Conservation (phyloP, 2,888 invertebrate genomes). For the Oegoconia quadripuncta region DNA sequence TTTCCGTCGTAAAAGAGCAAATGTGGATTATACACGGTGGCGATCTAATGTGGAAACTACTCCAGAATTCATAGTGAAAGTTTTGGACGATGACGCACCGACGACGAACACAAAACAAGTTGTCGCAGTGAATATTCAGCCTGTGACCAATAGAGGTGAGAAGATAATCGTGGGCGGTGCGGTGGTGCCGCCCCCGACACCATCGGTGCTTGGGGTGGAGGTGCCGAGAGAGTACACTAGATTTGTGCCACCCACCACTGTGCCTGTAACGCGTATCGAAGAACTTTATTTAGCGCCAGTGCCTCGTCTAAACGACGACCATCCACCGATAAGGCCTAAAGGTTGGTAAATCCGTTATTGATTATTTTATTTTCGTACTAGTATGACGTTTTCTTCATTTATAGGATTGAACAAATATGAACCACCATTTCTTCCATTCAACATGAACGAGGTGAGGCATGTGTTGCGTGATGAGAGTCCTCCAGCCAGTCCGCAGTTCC, state of each 20-base stretch:
- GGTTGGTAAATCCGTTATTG: slow-evolving; percentile 11
- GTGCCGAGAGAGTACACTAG: slow-evolving; percentile 49
- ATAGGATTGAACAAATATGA: not conserved
- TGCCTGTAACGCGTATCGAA: slow-evolving; percentile 19
- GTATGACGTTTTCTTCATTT: not conserved
- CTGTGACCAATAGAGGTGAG: slow-evolving; percentile 37
- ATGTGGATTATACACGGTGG: slow-evolving; percentile 64
- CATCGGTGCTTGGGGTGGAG: slow-evolving; percentile 21
- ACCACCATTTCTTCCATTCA: not conserved
- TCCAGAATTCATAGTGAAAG: slow-evolving; percentile 65
- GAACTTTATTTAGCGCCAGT: slow-evolving; percentile 23
- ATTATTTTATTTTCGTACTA: not conserved
- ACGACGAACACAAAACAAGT: slow-evolving; percentile 37
- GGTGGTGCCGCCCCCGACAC: slow-evolving; percentile 35
- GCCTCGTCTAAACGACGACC: slow-evolving; percentile 15
- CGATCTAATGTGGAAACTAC: slow-evolving; percentile 45
- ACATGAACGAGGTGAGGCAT: slow-evolving; percentile 11
- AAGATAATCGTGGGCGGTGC: slow-evolving; percentile 62
- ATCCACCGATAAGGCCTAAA: slow-evolving; percentile 26
- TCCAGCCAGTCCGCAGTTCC: slow-evolving; percentile 55
- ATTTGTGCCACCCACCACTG: slow-evolving; percentile 51
- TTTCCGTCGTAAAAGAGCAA: slow-evolving; percentile 54
- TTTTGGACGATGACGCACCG: slow-evolving; percentile 60
- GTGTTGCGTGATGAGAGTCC: slow-evolving; percentile 60
- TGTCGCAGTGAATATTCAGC: slow-evolving; percentile 56